These are phyloP conservation scores for Lepilemur ruficaudatus DNA, from an alignment of 2,797 vertebrate species.

Conservation along the genomic window DNA sequence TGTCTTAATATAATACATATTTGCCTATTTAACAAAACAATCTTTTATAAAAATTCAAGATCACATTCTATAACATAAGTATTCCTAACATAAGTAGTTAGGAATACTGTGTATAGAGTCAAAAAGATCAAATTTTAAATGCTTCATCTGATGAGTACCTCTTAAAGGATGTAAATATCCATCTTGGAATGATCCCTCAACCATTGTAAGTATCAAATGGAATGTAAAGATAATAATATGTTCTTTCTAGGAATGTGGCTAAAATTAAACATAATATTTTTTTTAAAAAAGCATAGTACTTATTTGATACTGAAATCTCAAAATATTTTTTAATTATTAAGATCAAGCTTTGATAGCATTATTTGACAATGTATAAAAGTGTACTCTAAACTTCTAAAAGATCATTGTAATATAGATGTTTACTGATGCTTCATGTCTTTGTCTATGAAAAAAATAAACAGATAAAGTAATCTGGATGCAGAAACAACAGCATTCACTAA, in stretches of 20 bases:
- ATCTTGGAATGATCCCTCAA: neutral
- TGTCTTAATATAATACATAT: neutral
- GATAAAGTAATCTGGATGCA: neutral
- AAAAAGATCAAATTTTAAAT: neutral
- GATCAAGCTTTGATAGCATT: neutral
- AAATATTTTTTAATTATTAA: neutral
- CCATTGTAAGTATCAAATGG: neutral
- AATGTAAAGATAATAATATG: neutral
- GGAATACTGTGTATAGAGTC: neutral
- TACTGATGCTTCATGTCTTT: neutral
- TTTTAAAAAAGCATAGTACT: neutral
- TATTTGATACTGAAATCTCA: neutral
- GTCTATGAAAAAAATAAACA: neutral
- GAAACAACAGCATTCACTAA: neutral
- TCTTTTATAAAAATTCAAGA: neutral
- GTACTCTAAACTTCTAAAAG: neutral
- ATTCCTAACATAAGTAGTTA: neutral
- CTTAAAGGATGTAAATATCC: neutral
- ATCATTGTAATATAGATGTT: neutral
- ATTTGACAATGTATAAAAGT: slow-evolving; percentile 1
- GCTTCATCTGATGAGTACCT: neutral
- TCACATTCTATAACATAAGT: neutral
- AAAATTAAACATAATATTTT: neutral
- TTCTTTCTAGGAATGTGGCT: neutral
- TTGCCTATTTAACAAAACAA: neutral